Evolutionary conservation across 1,140 invertebrate genomes (phyloP), one percentile per base, ranked within the genome.

Genomic region (Drosophila willistoni): DNA sequence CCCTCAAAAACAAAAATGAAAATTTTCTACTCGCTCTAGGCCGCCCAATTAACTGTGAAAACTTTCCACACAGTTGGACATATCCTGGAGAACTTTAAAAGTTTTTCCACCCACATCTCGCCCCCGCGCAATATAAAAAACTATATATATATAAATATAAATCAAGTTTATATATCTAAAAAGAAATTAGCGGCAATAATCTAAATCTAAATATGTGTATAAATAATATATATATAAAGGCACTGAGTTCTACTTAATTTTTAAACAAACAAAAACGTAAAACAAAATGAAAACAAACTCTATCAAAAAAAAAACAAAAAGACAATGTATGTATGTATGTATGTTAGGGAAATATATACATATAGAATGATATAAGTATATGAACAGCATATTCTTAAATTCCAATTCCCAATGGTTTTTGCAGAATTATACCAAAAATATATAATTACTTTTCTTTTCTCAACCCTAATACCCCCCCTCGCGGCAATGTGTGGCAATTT

Each of bases 201-300:
- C 9, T 51, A 51, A 69, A 17, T 25, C 13, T 65, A 77, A 71
- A 55, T 64, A 76, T 76, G 70, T 89, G 84, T 89, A 89, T 68
- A 83, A 80, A 44, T 22, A 51, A 22, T 14, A 25, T 22, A 51
- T 83, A 89, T 73, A 84, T 79, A 77, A 86, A 81, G 87, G 87
- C 87, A 90, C 87, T 90, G 87, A 90, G 89, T 84, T 90, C 87
- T 90, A 90, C 87, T 90, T 90, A 90, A 90, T 80, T 90, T 90
- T 71, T 68, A 71, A 68, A 62, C 42, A 34, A 29, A 71, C 74
- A 73, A 68, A 62, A 71, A 71, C 61, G 47, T 71, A 64, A 54
- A 70, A 29, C 68, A 29, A 51, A 25, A 25, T 25, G 22, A 25
- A 25, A 72, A 83, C 54, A 65, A 44, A 68, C 61, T 68, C 68